A percentile compares a stretch with the other conserved stretches of the same genome.
phyloP scores from a whole-genome alignment of 2,113 vertebrate genomes.

The Spheniscus mendiculus region DNA sequence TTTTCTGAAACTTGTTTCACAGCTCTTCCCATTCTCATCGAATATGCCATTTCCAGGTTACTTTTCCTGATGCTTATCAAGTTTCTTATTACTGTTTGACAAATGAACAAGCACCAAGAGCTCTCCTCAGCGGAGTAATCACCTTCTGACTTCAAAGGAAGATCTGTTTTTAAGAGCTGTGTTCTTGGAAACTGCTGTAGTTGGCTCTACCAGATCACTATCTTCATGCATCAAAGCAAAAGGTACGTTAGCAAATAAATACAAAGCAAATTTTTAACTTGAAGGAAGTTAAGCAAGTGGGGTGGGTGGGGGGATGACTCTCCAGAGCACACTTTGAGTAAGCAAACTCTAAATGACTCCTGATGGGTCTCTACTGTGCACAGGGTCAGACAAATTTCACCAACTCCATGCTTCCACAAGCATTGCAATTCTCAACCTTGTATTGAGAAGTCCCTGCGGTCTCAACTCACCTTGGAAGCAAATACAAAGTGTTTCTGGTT shows the following conservation, averaged over 20 bases:
- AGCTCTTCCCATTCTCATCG: neutral
- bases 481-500: neutral
- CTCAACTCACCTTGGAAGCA: neutral
- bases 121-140: neutral
- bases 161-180: neutral
- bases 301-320: too few relatives aligned
- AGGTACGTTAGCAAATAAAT: neutral
- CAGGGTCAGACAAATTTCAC: neutral
- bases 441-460: neutral
- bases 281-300: neutral
- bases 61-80: neutral
- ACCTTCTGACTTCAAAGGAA: neutral
- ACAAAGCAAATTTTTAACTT: neutral
- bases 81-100: neutral
- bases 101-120: neutral
- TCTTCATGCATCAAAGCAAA: neutral
- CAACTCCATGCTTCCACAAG: rapidly evolving
- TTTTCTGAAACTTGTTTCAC: neutral
- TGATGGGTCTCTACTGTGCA: neutral
- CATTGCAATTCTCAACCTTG: neutral
- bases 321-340: neutral
- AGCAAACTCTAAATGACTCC: neutral
- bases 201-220: neutral
- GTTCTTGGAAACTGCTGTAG: neutral
- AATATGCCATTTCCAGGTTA: neutral